These are phyloP conservation scores for Tetraneura akinire DNA, from an alignment of 1,140 invertebrate genomes.

Conservation along the genomic window DNA sequence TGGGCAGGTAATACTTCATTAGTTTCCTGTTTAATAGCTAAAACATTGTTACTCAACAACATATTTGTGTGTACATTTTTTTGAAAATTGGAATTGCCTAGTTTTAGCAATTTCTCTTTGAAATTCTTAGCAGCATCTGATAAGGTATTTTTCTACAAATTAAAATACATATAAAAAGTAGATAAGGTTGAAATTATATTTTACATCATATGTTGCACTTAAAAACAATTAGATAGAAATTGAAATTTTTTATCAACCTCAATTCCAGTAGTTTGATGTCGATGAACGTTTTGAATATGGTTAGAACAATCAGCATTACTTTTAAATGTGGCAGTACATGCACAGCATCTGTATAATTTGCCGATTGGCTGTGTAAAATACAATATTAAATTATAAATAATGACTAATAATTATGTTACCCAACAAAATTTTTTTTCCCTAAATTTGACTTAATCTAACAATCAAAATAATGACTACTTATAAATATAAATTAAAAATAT, in stretches of 20 bases:
- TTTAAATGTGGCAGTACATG: slow-evolving; percentile 50
- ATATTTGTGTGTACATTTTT: not conserved
- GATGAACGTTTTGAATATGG: slow-evolving; percentile 50
- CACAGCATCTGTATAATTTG: slow-evolving; percentile 45
- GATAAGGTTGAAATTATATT: not conserved
- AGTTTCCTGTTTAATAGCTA: not conserved
- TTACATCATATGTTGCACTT: too few species aligned
- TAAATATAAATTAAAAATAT: too few species aligned
- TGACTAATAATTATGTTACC: too few species aligned
- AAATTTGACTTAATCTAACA: too few species aligned
- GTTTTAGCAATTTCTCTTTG: not conserved
- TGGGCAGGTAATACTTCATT: not conserved
- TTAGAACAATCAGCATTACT: slow-evolving; percentile 46
- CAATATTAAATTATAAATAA: too few species aligned
- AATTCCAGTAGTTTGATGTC: not conserved
- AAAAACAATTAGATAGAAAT: too few species aligned
- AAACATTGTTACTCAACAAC: not conserved
- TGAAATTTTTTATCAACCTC: not conserved
- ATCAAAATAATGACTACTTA: too few species aligned
- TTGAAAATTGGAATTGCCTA: not conserved
- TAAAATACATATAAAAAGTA: not conserved
- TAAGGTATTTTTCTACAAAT: too few species aligned
- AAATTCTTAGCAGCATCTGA: not conserved
- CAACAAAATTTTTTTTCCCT: too few species aligned
- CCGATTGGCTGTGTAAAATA: not conserved